Base-by-base conservation (phyloP, 2,113 vertebrate genomes). In the Tetrax tetrax region DNA sequence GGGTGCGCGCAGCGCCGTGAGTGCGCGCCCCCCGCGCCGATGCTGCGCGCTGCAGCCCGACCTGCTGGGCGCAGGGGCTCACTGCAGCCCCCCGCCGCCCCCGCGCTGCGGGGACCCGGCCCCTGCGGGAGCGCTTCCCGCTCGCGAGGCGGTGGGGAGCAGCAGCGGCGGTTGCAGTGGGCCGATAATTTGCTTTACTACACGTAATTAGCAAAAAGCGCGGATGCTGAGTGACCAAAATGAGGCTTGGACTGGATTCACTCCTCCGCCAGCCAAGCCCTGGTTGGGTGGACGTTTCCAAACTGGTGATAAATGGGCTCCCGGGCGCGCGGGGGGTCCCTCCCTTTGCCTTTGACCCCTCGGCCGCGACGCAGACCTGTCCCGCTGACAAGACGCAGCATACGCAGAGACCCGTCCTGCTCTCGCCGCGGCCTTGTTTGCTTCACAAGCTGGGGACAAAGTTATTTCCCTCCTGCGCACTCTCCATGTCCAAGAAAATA, bases 41-140 rank as follows among this genome's bases (percentile, higher is more conserved):
- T 48, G 97, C 95, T 90, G 86, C 92, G 65, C 97, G 45, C 98
- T 98, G 97, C 98, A 98, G 98, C 98, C 94, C 98, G 64, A 97
- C 98, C 98, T 98, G 97, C 97, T 98, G 98, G 98, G 69, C 89
- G 50, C 43, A 28, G 14, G 14, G 13, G 5, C 60, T 71, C 97
- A 97, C 28, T 97, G 90, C 97, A 97, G 12, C 60, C 59, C n/a
- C 78, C 66, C 66, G 33, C 41, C 41, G 41, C 41, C 41, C 41
- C 41, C 41, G 41, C 41, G 41, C 41, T 43, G 41, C 41, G 41
- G 41, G 41, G 41, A 41, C 41, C 41, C 41, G 41, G 41, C 41
- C 41, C 6, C 15, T 43, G 41, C 41, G 41, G 41, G 41, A 43
- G 41, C 41, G 41, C 89, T 19, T 75, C 41, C 45, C 38, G 2